Percentiles rank a stretch among this genome's conserved stretches.
phyloP scores from a whole-genome alignment of 2,113 vertebrate species.

The Beaufortia kweichowensis region DNA sequence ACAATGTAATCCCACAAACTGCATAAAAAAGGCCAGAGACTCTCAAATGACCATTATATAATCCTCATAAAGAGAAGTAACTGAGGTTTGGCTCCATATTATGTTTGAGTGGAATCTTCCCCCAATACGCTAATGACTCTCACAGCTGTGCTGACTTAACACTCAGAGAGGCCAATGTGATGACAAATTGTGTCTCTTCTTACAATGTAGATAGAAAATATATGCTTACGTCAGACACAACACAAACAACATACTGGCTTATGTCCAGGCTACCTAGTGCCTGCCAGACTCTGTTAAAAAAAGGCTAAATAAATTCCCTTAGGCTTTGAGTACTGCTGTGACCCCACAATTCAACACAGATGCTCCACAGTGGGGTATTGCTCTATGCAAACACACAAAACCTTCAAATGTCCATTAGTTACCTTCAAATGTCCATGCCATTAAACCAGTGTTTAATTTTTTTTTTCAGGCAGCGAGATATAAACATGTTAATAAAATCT shows the following conservation, averaged over 20 bases:
- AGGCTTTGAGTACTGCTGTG: background rate
- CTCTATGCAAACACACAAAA: background rate
- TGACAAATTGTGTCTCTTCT: constrained; percentile 35
- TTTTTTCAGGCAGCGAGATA: too few species aligned
- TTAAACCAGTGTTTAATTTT: too few species aligned
- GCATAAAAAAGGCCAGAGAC: constrained; percentile 33
- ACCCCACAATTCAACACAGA: constrained; percentile 37
- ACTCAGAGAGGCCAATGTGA: constrained; percentile 30
- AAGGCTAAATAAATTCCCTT: constrained; percentile 29
- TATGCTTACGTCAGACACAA: constrained; percentile 32
- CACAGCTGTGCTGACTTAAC: constrained; percentile 49
- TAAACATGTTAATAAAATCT: too few species aligned
- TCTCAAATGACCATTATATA: constrained; percentile 33
- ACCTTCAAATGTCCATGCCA: too few species aligned
- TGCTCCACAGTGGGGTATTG: constrained; percentile 23
- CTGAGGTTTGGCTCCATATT: constrained; percentile 37
- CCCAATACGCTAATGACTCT: constrained; percentile 45
- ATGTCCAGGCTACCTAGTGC: constrained; percentile 5
- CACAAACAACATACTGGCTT: constrained; percentile 40
- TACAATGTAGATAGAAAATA: constrained; percentile 25
- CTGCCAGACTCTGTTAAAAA: constrained; percentile 36
- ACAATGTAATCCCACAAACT: constrained; percentile 20
- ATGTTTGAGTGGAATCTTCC: constrained; percentile 48
- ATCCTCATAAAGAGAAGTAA: constrained; percentile 37
- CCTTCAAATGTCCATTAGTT: background rate